Conservation (phyloP, 2,888 invertebrate genomes). For the Bombyx huttoni region DNA sequence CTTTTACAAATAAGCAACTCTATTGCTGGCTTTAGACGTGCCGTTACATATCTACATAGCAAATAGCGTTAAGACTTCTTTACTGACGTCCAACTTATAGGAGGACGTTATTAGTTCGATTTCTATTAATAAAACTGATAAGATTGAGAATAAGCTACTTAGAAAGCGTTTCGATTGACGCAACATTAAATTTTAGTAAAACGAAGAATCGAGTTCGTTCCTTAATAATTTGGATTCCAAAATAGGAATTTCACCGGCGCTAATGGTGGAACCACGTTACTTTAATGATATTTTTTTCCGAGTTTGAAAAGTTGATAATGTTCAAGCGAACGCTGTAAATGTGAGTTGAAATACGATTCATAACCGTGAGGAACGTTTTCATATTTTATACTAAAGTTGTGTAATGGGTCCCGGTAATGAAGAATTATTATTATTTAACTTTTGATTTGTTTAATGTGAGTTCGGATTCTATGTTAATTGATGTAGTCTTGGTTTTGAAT, state of each 20-base stretch:
- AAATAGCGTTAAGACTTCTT: no score
- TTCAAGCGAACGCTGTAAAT: not conserved
- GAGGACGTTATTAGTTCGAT: no score
- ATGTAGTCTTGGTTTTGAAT: not conserved
- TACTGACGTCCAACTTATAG: no score
- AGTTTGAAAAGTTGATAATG: slow-evolving; percentile 1
- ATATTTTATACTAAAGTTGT: not conserved
- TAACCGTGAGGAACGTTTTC: not conserved
- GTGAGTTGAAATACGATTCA: not conserved
- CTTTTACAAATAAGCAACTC: no score
- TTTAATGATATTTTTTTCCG: slow-evolving; percentile 1
- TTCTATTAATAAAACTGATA: no score
- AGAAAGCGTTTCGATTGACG: not conserved
- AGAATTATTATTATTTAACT: not conserved
- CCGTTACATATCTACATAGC: no score
- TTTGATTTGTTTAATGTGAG: not conserved
- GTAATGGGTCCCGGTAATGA: not conserved
- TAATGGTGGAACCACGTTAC: not conserved
- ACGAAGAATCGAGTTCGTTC: not conserved
- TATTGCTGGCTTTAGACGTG: no score
- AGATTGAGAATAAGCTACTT: not conserved
- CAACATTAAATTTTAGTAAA: not conserved
- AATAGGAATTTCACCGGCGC: slow-evolving; percentile 1
- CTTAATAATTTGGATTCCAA: slow-evolving; percentile 4
- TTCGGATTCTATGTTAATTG: not conserved